These are phyloP conservation scores for Ptychoptera albimana DNA, from an alignment of 2,888 invertebrate genomes.

Conservation along the genomic window DNA sequence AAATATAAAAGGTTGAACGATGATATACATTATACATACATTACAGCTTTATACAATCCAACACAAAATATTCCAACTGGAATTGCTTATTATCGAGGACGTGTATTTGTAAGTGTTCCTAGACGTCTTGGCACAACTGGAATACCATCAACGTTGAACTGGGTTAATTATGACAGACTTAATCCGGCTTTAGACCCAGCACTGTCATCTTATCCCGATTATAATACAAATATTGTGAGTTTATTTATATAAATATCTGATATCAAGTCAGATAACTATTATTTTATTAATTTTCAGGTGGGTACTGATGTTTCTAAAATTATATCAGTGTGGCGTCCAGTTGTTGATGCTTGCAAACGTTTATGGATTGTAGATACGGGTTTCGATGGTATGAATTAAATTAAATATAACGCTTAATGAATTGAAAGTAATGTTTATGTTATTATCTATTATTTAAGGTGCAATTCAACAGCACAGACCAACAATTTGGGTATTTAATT, in stretches of 20 bases:
- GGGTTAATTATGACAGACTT: slow-evolving; percentile 3
- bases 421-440: too few species aligned
- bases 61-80: slow-evolving; percentile 9
- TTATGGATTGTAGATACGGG: slow-evolving; percentile 72
- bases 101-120: slow-evolving; percentile 47
- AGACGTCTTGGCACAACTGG: slow-evolving; percentile 37
- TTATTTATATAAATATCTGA: too few species aligned
- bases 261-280: too few species aligned
- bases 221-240: slow-evolving; percentile 1
- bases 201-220: slow-evolving; percentile 3
- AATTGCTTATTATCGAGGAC: slow-evolving; percentile 6
- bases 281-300: too few species aligned
- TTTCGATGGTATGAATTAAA: too few species aligned
- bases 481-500: slow-evolving; percentile 47
- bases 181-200: not conserved
- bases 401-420: too few species aligned
- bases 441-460: too few species aligned
- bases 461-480: slow-evolving; percentile 44
- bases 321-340: slow-evolving; percentile 54
- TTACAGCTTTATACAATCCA: not conserved
- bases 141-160: slow-evolving; percentile 33
- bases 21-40: not conserved
- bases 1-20: not conserved
- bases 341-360: slow-evolving; percentile 52
- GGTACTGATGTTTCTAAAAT: slow-evolving; percentile 18